Conservation (phyloP, 2,888 invertebrate species). For the Dynastes hyllus region DNA sequence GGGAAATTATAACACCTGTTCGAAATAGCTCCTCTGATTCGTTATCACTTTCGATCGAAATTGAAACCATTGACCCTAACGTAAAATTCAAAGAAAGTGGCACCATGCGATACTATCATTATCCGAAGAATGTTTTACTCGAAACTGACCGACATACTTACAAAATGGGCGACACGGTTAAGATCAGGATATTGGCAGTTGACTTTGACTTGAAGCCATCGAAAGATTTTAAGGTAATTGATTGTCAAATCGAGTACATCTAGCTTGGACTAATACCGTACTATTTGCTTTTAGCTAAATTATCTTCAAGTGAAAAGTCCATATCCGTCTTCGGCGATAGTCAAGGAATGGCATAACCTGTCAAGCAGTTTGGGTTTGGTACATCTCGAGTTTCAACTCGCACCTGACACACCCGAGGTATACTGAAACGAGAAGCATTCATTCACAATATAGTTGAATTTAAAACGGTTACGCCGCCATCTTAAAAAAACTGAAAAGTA, state of each 20-base stretch:
- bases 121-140: constrained; percentile 57
- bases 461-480: too few species aligned
- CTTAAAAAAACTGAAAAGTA: too few species aligned
- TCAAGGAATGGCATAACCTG: constrained; percentile 78
- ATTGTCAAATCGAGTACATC: neutral
- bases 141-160: constrained; percentile 75
- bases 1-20: constrained; percentile 7
- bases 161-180: constrained; percentile 75
- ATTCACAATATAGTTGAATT: too few species aligned
- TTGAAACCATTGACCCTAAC: constrained; percentile 8
- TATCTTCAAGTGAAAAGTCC: constrained; percentile 11
- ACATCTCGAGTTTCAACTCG: constrained; percentile 70
- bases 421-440: neutral
- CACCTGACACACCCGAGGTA: constrained; percentile 66
- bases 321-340: constrained; percentile 78
- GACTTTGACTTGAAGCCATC: constrained; percentile 72
- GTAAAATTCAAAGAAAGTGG: constrained; percentile 7
- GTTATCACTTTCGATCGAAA: neutral
- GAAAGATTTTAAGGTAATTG: constrained; percentile 56
- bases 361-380: constrained; percentile 77
- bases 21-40: too few species aligned
- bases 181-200: constrained; percentile 73
- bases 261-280: neutral
- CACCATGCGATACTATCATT: neutral
- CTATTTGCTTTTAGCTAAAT: constrained; percentile 6